Percentiles rank a stretch among this genome's conserved stretches.
These are phyloP conservation scores for Saccopteryx bilineata DNA, from an alignment of 2,113 vertebrate genomes.

Conservation along the genomic window DNA sequence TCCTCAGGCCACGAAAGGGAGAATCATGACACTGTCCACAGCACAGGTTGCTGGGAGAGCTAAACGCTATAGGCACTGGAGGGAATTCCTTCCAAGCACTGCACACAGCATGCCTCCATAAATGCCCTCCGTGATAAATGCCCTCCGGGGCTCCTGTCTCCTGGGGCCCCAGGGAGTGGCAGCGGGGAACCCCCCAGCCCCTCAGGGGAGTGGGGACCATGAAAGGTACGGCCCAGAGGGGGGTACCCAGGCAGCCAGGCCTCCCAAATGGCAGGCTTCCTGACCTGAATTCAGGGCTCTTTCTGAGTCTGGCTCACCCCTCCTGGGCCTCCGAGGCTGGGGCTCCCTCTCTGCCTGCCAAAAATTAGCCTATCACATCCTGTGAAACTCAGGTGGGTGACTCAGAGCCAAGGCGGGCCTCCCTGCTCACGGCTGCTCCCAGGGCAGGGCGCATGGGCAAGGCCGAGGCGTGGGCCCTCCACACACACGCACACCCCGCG, in stretches of 20 bases:
- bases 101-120: background rate
- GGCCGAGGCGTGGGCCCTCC: constrained; percentile 53
- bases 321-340: background rate
- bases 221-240: background rate
- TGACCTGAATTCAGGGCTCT: background rate
- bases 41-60: background rate
- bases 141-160: background rate
- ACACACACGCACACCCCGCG: background rate
- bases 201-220: background rate
- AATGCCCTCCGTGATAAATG: background rate
- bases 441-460: constrained; percentile 55
- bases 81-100: background rate
- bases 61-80: fast-evolving
- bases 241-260: background rate
- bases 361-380: constrained; percentile 69
- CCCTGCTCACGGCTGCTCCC: constrained; percentile 13
- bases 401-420: constrained; percentile 69
- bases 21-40: background rate
- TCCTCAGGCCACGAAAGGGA: background rate
- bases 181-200: background rate
- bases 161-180: background rate
- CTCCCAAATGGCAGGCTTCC: background rate
- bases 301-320: background rate
- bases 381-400: constrained; percentile 76
- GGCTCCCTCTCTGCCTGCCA: constrained; percentile 22